Percentiles rank a stretch among this genome's conserved stretches.
phyloP scores from a whole-genome alignment of 2,888 invertebrate genomes.

The Philonicus albiceps region DNA sequence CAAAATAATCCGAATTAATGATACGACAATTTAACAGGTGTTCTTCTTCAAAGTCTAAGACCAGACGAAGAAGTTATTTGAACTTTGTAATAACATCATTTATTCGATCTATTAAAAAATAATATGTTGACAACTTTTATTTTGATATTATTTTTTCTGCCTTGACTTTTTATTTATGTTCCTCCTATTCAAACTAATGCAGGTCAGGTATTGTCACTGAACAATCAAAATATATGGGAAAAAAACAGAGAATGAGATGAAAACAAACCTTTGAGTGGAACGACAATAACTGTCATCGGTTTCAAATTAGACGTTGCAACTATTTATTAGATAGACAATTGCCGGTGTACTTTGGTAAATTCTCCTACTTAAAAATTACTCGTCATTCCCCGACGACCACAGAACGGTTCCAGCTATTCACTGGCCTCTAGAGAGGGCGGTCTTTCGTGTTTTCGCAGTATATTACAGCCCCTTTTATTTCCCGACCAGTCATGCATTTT shows the following conservation, averaged over 20 bases:
- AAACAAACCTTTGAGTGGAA: not conserved
- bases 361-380: conserved; percentile 16
- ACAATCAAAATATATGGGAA: not conserved
- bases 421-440: not conserved
- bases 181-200: not conserved
- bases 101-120: not conserved
- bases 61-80: no score
- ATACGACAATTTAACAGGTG: no score
- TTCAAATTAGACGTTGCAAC: conserved; percentile 42
- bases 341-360: not conserved
- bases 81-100: no score
- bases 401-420: not conserved
- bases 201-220: not conserved
- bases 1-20: no score
- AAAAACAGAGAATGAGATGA: conserved; percentile 6
- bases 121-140: not conserved
- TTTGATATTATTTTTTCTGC: not conserved
- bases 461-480: not conserved
- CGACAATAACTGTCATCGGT: conserved; percentile 42
- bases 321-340: conserved; percentile 20
- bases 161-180: not conserved
- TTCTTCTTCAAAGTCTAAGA: no score
- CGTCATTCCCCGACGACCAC: conserved; percentile 13
- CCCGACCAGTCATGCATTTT: conserved; percentile 1
- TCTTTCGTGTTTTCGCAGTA: not conserved